Evolutionary conservation across 2,797 vertebrate genomes (phyloP), one percentile per base, ranked within the genome.

Genomic region (Helicolenus hilgendorfi): DNA sequence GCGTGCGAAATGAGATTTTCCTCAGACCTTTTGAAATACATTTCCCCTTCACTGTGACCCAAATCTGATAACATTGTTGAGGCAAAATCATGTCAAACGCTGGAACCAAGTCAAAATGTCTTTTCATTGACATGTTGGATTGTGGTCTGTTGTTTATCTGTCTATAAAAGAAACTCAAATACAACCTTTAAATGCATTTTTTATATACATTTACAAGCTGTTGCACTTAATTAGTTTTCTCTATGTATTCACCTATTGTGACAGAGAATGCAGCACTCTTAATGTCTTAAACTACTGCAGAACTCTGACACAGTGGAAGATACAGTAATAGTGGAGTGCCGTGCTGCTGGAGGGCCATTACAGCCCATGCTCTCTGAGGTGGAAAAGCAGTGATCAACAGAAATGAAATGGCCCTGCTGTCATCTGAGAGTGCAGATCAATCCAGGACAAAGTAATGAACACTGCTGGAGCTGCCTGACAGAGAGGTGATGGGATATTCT

Each of bases 301-400:
- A 69, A n/a, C 56, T 75, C 60, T 64, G 60, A 74, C 67, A 80
- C 45, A 68, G 58, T 78, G 58, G 58, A 85, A 59, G 27, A 67
- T 55, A 55, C 49, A 55, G 49, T 64, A 86, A 87, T 71, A 87
- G 76, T 22, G 22, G 62, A 77, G 79, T 79, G 62, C 69, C 63
- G 9, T 74, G 62, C 74, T 78, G 77, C 77, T 87, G 56, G 67
- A 91, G 77, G 69, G 69, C 84, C 77, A 90, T 93, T 94, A 85
- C 22, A 60, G 68, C 62, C 72, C 64, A 62, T 76, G 72, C 68
- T 89, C 85, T 87, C 85, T 87, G 77, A 94, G 81, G 81, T 89
- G 84, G 83, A 92, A 89, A 89, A 90, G 84, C 87, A 83, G 83
- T 90, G 85, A 94, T 96, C 91, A 94, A 86, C 81, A 87, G 80